Evolutionary conservation across 1,140 invertebrate species (phyloP).

Genomic region (Caenorhabditis remanei): DNA sequence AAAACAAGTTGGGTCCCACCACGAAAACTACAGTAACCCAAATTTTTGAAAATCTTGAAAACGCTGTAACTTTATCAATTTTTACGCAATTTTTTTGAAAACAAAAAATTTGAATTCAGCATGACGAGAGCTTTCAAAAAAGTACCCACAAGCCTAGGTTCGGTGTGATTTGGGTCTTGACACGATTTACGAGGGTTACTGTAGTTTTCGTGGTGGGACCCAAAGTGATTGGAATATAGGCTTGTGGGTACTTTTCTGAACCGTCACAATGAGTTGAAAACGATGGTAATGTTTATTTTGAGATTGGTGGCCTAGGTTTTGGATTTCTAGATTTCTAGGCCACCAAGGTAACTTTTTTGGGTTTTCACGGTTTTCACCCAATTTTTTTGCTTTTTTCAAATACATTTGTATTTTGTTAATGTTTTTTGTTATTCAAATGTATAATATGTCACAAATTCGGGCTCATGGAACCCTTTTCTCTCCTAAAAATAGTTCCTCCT

Average conservation of each 20-base stretch:
- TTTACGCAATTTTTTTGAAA: neutral
- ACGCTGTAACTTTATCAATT: neutral
- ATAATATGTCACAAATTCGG: too few species aligned
- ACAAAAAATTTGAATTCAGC: neutral
- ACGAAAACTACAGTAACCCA: neutral
- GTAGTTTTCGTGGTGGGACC: slow-evolving; percentile 3
- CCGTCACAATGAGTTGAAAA: neutral
- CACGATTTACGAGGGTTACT: neutral
- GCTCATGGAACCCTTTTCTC: too few species aligned
- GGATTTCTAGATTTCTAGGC: too few species aligned
- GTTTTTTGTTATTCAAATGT: too few species aligned
- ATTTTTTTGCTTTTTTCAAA: too few species aligned
- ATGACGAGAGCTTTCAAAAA: neutral
- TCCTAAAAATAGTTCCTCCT: neutral
- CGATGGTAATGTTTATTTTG: neutral
- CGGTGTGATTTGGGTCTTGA: neutral
- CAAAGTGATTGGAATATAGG: neutral
- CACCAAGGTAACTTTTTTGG: too few species aligned
- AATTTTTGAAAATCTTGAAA: too few species aligned
- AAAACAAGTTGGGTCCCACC: neutral
- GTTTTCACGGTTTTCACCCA: neutral
- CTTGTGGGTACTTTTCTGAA: slow-evolving; percentile 8
- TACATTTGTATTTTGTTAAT: too few species aligned
- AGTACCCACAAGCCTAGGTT: neutral
- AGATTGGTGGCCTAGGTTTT: too few species aligned